These are phyloP conservation scores for Dicranocentrus wangi DNA, from an alignment of 2,888 invertebrate genomes.

Conservation along the genomic window DNA sequence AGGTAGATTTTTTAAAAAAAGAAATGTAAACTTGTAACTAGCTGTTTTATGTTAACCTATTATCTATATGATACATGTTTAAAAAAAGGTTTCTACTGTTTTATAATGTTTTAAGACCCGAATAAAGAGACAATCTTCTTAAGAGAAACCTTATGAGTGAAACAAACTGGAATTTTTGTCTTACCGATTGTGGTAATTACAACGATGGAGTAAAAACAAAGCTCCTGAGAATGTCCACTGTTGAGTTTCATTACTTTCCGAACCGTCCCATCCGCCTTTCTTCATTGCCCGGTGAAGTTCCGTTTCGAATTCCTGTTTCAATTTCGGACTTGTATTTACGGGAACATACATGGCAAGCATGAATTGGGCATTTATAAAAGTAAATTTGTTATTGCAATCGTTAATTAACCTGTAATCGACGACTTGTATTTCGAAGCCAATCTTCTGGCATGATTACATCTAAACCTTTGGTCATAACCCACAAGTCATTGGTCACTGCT, in stretches of 20 bases:
- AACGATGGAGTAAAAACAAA: slow-evolving; percentile 92
- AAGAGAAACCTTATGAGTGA: background rate
- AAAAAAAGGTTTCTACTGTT: background rate
- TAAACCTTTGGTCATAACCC: slow-evolving; percentile 82
- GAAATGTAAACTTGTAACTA: background rate
- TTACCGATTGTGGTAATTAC: slow-evolving; percentile 77
- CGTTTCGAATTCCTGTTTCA: slow-evolving; percentile 79
- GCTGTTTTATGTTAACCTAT: background rate
- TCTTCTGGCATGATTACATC: slow-evolving; percentile 82
- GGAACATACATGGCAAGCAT: no score
- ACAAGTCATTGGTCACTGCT: slow-evolving; percentile 86
- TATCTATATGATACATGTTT: background rate
- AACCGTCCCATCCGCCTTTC: slow-evolving; percentile 90
- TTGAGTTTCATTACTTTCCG: slow-evolving; percentile 77
- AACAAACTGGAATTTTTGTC: slow-evolving; percentile 18
- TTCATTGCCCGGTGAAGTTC: slow-evolving; percentile 80
- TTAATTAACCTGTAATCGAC: slow-evolving; percentile 76
- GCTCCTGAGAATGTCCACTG: slow-evolving; percentile 93
- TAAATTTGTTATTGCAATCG: background rate
- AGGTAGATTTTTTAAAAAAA: background rate
- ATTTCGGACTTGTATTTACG: no score
- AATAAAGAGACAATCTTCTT: background rate
- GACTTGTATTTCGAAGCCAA: slow-evolving; percentile 85
- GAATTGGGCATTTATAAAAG: background rate
- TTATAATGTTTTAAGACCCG: background rate